Base-by-base conservation (phyloP, 2,888 invertebrate species). In the Lampropteryx suffumata region DNA sequence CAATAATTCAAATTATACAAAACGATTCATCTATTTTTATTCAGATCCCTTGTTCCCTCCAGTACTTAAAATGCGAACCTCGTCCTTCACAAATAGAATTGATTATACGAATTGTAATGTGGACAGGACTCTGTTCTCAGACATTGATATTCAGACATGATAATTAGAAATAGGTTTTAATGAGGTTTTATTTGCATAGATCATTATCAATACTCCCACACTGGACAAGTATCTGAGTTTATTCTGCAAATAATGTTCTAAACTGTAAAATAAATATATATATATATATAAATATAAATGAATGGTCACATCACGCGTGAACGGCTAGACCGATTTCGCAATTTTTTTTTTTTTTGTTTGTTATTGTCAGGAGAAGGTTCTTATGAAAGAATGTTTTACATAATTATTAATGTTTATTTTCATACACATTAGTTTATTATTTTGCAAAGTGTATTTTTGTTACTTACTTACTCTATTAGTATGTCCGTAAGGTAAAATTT, bases 61-160 rank as follows among this genome's bases (percentile, higher is more conserved):
- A 17, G 54, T 47, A 57, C 51, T 60, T 54, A 66, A 64, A 58
- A 76, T 73, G 67, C 69, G 56, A 62, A 55, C 47, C 64, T 47
- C 54, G 64, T 55, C 50, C 61, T 59, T 48, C 53, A 53, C 61
- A 59, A 76, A 71, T 73, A 60, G 68, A 74, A 76, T 79, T 67
- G 65, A 67, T 76, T 69, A 72, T 69, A 52, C 58, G 50, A 62
- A 66, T 65, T 67, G 68, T 65, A 61, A 63, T 62, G 52, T 58
- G 59, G 29, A 17, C 4, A 3, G 17, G 4, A 60, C 53, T 36
- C 52, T 53, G 59, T 62, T 64, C 59, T 57, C 52, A 58, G 32
- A 43, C 46, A 33, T 37, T 33, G 21, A 29, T 48, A 62, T 58
- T 59, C 52, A 37, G 51, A 52, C 53, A 56, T 41, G 51, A 50